phyloP scores from a whole-genome alignment of 2,797 vertebrate genomes.

The Acanthornis magna region DNA sequence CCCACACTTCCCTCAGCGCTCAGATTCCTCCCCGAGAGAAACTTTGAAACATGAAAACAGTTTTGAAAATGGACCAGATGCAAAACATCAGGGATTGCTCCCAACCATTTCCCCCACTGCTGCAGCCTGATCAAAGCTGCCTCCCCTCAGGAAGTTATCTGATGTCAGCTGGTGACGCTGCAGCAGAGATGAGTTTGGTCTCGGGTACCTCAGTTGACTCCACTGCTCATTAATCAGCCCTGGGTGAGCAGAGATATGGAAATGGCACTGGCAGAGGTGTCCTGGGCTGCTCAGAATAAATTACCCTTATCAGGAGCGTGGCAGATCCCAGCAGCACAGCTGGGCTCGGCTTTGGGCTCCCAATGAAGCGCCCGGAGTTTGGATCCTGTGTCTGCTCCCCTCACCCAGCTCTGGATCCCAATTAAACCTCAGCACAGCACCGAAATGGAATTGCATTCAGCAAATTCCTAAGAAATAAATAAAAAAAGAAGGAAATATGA shows the following conservation, averaged over 20 bases:
- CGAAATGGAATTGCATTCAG: background rate
- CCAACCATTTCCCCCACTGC: background rate
- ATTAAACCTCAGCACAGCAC: background rate
- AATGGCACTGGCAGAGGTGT: constrained; percentile 23
- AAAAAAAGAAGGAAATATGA: background rate
- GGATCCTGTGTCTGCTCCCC: background rate
- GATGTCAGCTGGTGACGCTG: background rate
- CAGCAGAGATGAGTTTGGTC: background rate
- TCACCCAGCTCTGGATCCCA: background rate
- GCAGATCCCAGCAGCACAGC: background rate
- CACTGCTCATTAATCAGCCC: background rate
- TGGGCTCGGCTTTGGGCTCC: background rate
- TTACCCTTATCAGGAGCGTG: background rate
- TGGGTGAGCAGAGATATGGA: constrained; percentile 23
- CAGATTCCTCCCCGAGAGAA: background rate
- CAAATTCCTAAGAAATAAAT: background rate
- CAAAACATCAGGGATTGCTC: constrained; percentile 17
- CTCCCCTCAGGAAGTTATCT: constrained; percentile 2
- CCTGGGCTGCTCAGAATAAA: constrained; percentile 1
- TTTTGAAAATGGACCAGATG: constrained; percentile 9
- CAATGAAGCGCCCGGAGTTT: background rate
- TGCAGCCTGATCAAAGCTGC: constrained; percentile 36
- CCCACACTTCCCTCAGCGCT: background rate
- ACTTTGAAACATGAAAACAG: background rate
- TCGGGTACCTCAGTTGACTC: constrained; percentile 27